Percentiles rank a stretch among this genome's conserved stretches.
Conservation (phyloP, 2,888 invertebrate genomes). For the Suillia variegata region DNA sequence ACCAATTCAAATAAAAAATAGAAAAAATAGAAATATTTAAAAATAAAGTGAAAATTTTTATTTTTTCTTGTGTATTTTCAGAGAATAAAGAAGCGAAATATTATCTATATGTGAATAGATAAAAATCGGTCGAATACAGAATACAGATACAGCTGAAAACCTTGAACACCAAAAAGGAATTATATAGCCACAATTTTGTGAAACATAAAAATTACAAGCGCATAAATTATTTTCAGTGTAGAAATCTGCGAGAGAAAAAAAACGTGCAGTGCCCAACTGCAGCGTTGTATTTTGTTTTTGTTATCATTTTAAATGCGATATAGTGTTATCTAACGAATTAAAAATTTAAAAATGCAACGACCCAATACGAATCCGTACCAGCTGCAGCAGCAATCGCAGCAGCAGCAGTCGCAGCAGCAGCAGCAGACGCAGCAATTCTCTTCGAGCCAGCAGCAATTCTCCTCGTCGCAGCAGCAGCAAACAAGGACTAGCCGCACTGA, state of each 20-base stretch:
- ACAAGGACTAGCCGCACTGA: constrained; percentile 73
- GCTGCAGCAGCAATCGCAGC: constrained; percentile 63
- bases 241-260: too few relatives aligned
- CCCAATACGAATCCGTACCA: constrained; percentile 66
- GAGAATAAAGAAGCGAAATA: constrained; percentile 48
- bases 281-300: constrained; percentile 39
- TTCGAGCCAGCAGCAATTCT: constrained; percentile 64
- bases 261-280: constrained; percentile 49
- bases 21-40: constrained; percentile 16
- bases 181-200: constrained; percentile 32
- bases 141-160: constrained; percentile 18
- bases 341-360: constrained; percentile 84
- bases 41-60: constrained; percentile 12
- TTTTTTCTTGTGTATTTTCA: constrained; percentile 36
- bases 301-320: constrained; percentile 57
- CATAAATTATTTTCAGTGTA: constrained; percentile 44
- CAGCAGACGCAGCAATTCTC: constrained; percentile 61
- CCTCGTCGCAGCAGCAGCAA: constrained; percentile 62
- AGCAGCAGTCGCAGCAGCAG: constrained; percentile 63
- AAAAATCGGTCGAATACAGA: constrained; percentile 32
- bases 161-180: constrained; percentile 21
- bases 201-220: constrained; percentile 37
- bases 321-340: constrained; percentile 59
- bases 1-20: too few relatives aligned
- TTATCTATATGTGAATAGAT: constrained; percentile 18